phyloP scores from a whole-genome alignment of 2,113 vertebrate species.

The Synodontis membranacea region DNA sequence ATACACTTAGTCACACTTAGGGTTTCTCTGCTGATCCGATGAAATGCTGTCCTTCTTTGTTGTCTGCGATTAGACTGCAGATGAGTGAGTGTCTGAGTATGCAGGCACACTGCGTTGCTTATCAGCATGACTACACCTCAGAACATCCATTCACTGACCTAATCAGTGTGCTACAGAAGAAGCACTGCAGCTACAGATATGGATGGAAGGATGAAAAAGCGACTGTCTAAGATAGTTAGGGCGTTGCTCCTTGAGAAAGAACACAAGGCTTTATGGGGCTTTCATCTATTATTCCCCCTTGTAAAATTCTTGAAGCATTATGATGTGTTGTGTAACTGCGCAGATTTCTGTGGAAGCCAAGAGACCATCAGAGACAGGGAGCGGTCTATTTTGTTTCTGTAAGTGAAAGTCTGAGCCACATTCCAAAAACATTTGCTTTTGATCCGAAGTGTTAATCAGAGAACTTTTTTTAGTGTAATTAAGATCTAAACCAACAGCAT shows the following conservation, averaged over 20 bases:
- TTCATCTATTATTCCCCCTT: background rate
- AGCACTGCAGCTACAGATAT: background rate
- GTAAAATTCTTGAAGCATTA: constrained; percentile 3
- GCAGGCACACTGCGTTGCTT: background rate
- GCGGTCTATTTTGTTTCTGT: constrained; percentile 21
- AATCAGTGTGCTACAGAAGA: background rate
- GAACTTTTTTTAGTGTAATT: background rate
- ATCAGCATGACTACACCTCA: background rate
- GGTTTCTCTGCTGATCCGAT: background rate
- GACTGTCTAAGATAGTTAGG: constrained; percentile 2
- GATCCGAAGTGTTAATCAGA: background rate
- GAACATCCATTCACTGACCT: background rate
- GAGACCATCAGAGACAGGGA: constrained; percentile 20
- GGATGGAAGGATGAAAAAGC: background rate
- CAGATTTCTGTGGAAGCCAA: background rate
- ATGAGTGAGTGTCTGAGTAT: background rate
- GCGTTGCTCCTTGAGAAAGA: background rate
- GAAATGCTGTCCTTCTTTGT: background rate
- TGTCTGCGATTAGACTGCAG: constrained; percentile 6
- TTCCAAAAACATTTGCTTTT: constrained; percentile 1
- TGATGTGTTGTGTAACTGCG: background rate
- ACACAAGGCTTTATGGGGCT: background rate
- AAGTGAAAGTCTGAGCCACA: background rate
- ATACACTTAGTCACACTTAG: background rate
- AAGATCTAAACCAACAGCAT: background rate